A percentile compares a stretch with the other conserved stretches of the same genome.
Evolutionary conservation across 2,797 vertebrate genomes (phyloP).

Genomic region (Amazonetta brasiliensis): DNA sequence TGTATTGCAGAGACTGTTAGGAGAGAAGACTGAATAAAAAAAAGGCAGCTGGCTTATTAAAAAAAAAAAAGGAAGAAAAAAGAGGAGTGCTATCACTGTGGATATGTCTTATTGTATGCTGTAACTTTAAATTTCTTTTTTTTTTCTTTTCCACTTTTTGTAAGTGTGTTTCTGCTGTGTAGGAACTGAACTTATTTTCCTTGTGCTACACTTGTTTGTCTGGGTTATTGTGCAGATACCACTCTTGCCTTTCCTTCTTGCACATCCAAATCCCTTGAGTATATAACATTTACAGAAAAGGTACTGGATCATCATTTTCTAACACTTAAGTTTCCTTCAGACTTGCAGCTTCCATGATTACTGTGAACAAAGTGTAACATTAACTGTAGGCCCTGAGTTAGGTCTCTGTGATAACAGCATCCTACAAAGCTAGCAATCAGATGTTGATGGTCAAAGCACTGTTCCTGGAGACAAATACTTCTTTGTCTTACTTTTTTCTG

Average conservation of each 20-base stretch:
- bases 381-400: background rate
- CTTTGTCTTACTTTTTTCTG: background rate
- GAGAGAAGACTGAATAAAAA: background rate
- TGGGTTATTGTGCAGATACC: background rate
- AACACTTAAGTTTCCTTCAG: background rate
- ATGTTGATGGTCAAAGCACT: background rate
- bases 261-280: background rate
- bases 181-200: background rate
- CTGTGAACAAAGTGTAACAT: background rate
- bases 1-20: background rate
- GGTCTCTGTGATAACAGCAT: background rate
- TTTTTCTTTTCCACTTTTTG: background rate
- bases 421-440: background rate
- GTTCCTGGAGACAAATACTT: background rate
- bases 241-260: background rate
- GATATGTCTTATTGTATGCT: background rate
- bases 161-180: background rate
- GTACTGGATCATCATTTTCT: background rate
- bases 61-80: no score
- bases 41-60: background rate
- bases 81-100: background rate
- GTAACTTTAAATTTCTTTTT: background rate
- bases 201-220: background rate
- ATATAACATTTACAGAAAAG: background rate
- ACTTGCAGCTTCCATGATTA: background rate